Evolutionary conservation across 2,113 vertebrate species (phyloP).

Genomic region (Drymodes brunneopygia): DNA sequence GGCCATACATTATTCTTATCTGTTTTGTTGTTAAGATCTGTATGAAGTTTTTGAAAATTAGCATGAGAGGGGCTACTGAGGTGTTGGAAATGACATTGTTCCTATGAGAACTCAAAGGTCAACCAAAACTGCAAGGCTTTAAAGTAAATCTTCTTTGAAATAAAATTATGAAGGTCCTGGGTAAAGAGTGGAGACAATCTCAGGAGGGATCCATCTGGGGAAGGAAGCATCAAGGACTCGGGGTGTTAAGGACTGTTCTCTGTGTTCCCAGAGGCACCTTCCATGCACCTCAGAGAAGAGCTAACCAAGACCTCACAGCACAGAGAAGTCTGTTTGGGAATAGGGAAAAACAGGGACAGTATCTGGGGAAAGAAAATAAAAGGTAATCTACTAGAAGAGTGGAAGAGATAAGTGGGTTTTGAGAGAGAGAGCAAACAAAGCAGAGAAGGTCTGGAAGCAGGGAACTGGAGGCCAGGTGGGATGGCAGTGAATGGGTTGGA

Average conservation of each 20-base stretch:
- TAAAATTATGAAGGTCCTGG: not conserved
- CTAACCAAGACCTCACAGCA: not conserved
- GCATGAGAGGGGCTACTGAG: not conserved
- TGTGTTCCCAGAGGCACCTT: not conserved
- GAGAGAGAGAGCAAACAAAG: not conserved
- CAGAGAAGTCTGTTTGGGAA: not conserved
- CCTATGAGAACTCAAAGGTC: not conserved
- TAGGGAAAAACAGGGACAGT: not conserved
- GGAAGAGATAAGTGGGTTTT: not conserved
- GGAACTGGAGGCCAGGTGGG: not conserved
- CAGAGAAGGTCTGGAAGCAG: not conserved
- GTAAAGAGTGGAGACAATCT: not conserved
- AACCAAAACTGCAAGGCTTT: not conserved
- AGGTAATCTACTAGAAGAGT: not conserved
- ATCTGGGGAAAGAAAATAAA: not conserved
- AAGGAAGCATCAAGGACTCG: not conserved
- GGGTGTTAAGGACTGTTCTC: not conserved
- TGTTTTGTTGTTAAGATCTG: not conserved
- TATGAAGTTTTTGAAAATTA: not conserved
- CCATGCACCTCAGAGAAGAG: not conserved
- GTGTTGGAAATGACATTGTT: not conserved
- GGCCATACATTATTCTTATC: not conserved
- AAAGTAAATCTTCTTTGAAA: not conserved
- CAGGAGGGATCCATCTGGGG: not conserved
- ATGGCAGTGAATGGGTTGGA: not conserved